A percentile compares a stretch with the other conserved stretches of the same genome.
Conservation (phyloP, 2,888 invertebrate species). For the Frankliniella fusca region DNA sequence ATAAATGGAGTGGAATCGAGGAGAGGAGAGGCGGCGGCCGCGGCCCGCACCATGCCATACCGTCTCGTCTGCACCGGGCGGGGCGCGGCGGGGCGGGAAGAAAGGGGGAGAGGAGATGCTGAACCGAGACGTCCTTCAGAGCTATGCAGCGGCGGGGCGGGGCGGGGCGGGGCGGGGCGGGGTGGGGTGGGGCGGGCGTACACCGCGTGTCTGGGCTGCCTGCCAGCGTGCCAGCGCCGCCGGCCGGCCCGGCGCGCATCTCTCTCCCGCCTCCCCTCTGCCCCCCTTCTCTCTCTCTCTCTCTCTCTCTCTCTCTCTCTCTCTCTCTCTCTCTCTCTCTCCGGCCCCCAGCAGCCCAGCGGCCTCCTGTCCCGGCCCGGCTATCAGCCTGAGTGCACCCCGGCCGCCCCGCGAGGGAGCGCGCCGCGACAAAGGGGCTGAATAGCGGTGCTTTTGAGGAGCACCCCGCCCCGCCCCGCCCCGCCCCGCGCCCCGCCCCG, state of each 20-base stretch:
- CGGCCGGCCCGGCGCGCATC: not conserved
- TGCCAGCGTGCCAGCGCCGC: slow-evolving; percentile 21
- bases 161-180: not conserved
- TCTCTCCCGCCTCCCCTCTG: no score
- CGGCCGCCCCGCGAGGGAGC: not conserved
- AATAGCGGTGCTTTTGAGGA: not conserved
- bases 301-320: no score
- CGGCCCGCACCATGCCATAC: not conserved
- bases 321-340: no score
- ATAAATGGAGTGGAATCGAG: slow-evolving; percentile 16
- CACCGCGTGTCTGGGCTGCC: not conserved
- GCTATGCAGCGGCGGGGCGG: not conserved
- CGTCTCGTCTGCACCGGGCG: no score
- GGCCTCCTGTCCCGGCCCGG: no score
- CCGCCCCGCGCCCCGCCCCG: not conserved
- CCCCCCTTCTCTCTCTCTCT: no score
- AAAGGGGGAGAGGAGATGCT: not conserved
- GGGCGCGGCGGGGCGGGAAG: not conserved
- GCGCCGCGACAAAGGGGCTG: not conserved
- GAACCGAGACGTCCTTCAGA: not conserved
- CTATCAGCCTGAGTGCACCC: not conserved
- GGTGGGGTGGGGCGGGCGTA: not conserved
- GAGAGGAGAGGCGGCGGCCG: not conserved
- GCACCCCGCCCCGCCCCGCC: not conserved
- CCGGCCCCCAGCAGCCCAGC: no score